Conservation (phyloP, 2,888 invertebrate genomes). For the Nymphalis polychloros region DNA sequence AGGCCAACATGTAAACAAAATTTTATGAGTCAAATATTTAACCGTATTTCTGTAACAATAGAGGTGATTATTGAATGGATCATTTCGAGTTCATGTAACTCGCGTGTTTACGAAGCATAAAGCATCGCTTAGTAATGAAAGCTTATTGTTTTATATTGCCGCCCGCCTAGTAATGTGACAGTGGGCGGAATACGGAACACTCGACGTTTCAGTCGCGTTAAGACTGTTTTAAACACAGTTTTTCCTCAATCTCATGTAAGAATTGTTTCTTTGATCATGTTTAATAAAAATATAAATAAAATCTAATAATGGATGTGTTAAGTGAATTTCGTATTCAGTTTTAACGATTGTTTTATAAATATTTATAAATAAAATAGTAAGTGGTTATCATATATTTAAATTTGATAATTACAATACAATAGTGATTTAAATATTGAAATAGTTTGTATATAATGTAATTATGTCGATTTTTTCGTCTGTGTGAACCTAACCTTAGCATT, state of each 20-base stretch:
- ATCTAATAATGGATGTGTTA: too few species aligned
- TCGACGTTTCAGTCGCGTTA: constrained; percentile 36
- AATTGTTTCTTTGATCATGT: constrained; percentile 8
- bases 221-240: constrained; percentile 13
- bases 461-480: too few species aligned
- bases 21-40: constrained; percentile 13
- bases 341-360: too few species aligned
- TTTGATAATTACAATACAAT: too few species aligned
- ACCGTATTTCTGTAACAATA: constrained; percentile 17
- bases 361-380: too few species aligned
- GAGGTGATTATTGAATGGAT: constrained; percentile 25
- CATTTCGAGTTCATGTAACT: constrained; percentile 39
- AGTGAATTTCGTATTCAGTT: too few species aligned
- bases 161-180: constrained; percentile 71
- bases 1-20: constrained; percentile 42
- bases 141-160: constrained; percentile 80
- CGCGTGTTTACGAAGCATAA: constrained; percentile 70
- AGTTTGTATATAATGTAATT: too few species aligned
- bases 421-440: too few species aligned
- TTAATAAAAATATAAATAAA: too few species aligned
- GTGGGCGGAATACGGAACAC: constrained; percentile 60
- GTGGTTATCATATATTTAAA: too few species aligned
- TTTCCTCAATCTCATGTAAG: background rate
- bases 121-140: constrained; percentile 66
- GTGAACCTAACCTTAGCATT: too few species aligned